phyloP scores from a whole-genome alignment of 2,797 vertebrate species.

The Cephalopachus bancanus region DNA sequence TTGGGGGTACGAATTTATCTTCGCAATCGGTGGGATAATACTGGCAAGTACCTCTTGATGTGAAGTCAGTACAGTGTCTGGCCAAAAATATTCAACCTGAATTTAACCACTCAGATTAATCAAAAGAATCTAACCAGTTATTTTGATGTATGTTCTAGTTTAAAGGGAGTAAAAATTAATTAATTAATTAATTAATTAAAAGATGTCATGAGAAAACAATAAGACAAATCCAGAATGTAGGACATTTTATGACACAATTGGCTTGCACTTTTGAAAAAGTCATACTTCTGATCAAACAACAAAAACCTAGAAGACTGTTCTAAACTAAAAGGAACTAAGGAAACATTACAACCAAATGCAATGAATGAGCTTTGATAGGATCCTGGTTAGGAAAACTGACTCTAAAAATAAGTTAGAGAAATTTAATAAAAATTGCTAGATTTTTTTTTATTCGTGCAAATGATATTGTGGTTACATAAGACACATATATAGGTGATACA shows the following conservation, averaged over 20 bases:
- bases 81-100: background rate
- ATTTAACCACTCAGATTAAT: background rate
- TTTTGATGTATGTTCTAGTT: background rate
- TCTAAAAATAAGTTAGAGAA: background rate
- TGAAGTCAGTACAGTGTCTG: background rate
- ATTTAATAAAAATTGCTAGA: background rate
- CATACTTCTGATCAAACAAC: too few relatives aligned
- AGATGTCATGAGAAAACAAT: background rate
- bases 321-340: background rate
- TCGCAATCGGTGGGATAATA: background rate
- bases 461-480: background rate
- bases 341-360: background rate
- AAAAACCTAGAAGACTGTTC: background rate
- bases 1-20: accelerated
- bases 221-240: background rate
- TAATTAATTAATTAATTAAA: background rate
- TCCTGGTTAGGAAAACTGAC: background rate
- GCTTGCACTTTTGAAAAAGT: too few relatives aligned
- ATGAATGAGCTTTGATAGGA: too few relatives aligned
- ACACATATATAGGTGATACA: background rate
- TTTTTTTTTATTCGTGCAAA: background rate
- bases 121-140: background rate
- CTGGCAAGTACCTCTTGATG: background rate
- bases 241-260: background rate
- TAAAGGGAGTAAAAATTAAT: background rate